Base-by-base conservation (phyloP, 2,113 vertebrate species). In the Oreochromis tanganicae region DNA sequence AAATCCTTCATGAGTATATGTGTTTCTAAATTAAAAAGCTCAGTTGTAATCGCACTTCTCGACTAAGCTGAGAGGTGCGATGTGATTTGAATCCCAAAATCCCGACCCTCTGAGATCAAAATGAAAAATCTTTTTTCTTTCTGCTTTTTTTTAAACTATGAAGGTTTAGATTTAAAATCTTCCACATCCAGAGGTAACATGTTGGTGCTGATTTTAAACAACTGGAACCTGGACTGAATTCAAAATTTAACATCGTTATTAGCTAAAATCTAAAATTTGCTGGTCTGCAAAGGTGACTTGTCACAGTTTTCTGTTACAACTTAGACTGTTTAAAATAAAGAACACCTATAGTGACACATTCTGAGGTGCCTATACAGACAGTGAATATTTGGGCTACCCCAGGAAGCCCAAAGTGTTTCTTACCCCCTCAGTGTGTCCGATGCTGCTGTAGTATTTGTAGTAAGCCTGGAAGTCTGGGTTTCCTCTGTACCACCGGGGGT, bases 401-500 rank as follows among this genome's bases (percentile, higher is more conserved):
- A 75, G 71, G 73, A 50, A 78, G 43, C 9, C 71, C 46, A 19
- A 50, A 32, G 43, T 78, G 27, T 46, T n/a, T 83, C 94, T 94
- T 36, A 97, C 97, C 95, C 97, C 97, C 87, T 97, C 97, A 0
- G 95, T 96, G 96, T 97, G 96, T 27, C 97, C 97, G 36, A 97
- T 97, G 93, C 96, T 97, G 90, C 93, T 97, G 95, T 97, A 97
- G 94, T 97, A 97, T 85, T 95, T 94, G 91, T 97, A 97, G 88
- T 96, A 97, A 8, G 96, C 66, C 95, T 97, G 97, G 91, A 97
- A 97, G 88, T 97, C 97, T 3, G 97, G 97, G 90, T 88, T 95
- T 21, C 89, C 88, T 56, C 94, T 85, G 95, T 97, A 91, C 97
- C 97, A 97, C 52, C 88, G 87, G 1, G 94, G 93, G 38, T 97